Conservation (phyloP, 2,113 vertebrate genomes). For the Gasterosteus aculeatus region DNA sequence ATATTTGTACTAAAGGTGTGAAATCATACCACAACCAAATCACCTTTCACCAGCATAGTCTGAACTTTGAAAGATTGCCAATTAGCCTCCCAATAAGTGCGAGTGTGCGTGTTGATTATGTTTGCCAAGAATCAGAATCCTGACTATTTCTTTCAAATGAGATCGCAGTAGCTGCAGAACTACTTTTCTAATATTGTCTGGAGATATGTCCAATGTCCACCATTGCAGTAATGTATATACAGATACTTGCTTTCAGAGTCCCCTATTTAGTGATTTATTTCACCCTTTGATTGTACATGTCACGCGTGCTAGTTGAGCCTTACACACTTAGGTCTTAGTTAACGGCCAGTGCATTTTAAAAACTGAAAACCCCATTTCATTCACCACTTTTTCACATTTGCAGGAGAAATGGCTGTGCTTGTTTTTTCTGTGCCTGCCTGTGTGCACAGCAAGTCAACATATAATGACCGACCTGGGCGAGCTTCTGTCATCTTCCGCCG, state of each 20-base stretch:
- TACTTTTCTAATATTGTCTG: background rate
- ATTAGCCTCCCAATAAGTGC: background rate
- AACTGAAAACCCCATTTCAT: background rate
- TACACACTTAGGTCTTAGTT: background rate
- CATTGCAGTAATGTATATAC: background rate
- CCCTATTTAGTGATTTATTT: background rate
- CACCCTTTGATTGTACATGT: background rate
- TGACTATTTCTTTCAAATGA: background rate
- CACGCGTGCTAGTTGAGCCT: background rate
- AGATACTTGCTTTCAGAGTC: background rate
- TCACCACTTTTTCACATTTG: background rate
- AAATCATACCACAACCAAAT: background rate
- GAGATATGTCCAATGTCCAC: background rate
- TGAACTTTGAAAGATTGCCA: background rate
- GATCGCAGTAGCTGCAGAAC: background rate
- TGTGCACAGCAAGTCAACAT: constrained; percentile 69
- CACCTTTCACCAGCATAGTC: background rate
- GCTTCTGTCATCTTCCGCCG: constrained; percentile 71
- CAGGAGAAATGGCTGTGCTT: constrained; percentile 21
- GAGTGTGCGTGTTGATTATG: background rate
- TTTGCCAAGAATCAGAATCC: background rate
- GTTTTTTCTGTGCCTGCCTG: constrained; percentile 53
- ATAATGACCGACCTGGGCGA: constrained; percentile 73
- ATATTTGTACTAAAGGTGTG: background rate
- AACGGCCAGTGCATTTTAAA: background rate